These are phyloP conservation scores for Amblyjoppa proteus DNA, from an alignment of 2,888 invertebrate species.

Conservation along the genomic window DNA sequence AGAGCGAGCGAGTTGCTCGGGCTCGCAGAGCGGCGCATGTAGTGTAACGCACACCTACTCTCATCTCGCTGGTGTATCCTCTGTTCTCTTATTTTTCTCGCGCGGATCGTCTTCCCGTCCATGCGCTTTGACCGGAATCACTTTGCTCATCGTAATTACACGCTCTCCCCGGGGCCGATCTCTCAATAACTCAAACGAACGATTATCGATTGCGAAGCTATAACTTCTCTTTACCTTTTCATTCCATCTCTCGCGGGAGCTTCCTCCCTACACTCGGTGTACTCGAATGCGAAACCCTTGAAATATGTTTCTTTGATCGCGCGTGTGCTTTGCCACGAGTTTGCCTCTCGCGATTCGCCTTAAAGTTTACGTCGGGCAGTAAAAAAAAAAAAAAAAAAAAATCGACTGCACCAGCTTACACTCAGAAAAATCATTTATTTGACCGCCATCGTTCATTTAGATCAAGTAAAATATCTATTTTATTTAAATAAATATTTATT, in stretches of 20 bases:
- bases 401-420: not conserved
- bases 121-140: constrained; percentile 74
- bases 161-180: constrained; percentile 75
- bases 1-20: constrained; percentile 64
- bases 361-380: not conserved
- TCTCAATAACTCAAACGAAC: constrained; percentile 81
- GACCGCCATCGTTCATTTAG: too few species aligned
- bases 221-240: constrained; percentile 66
- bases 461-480: too few species aligned
- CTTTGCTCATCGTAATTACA: constrained; percentile 82
- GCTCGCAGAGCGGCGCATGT: constrained; percentile 7
- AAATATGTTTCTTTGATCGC: not conserved
- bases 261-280: constrained; percentile 37
- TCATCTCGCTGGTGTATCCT: constrained; percentile 49
- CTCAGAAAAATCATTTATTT: too few species aligned
- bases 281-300: not conserved
- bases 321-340: not conserved
- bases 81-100: constrained; percentile 53
- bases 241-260: constrained; percentile 49
- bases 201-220: constrained; percentile 75
- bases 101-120: constrained; percentile 43
- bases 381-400: not conserved
- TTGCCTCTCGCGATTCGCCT: not conserved
- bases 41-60: not conserved
- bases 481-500: too few species aligned